A percentile compares a stretch with the other conserved stretches of the same genome.
Conservation (phyloP, 2,888 invertebrate species). For the Ochropacha duplaris region DNA sequence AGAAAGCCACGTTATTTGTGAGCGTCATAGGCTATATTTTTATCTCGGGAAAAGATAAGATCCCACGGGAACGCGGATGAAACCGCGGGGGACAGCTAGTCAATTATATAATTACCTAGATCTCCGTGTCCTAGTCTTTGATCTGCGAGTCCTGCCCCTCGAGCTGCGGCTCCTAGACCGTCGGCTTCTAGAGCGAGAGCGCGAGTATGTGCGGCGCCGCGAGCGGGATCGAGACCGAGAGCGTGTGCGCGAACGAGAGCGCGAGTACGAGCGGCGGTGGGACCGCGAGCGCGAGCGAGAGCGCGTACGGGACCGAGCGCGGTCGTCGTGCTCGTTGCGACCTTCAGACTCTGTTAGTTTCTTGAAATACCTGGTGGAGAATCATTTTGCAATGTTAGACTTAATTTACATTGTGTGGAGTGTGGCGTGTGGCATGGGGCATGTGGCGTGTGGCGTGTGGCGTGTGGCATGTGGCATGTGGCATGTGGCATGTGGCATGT, state of each 20-base stretch:
- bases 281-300: constrained; percentile 32
- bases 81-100: no score
- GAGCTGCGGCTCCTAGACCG: constrained; percentile 26
- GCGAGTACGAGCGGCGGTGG: constrained; percentile 40
- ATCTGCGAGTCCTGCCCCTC: constrained; percentile 28
- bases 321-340: constrained; percentile 69
- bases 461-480: not conserved
- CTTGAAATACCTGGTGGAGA: constrained; percentile 46
- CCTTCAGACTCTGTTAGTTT: constrained; percentile 79
- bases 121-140: no score
- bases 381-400: not conserved
- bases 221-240: constrained; percentile 29
- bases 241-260: constrained; percentile 29
- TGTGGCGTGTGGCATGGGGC: no score
- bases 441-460: no score
- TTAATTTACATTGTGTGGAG: no score
- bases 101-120: not conserved
- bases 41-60: no score
- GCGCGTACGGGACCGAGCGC: constrained; percentile 42
- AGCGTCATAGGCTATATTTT: no score
- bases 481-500: no score
- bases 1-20: no score
- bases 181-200: constrained; percentile 46
- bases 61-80: no score
- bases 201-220: constrained; percentile 41